These are phyloP conservation scores for Diorhabda elongata DNA, from an alignment of 1,140 invertebrate species.

Conservation along the genomic window DNA sequence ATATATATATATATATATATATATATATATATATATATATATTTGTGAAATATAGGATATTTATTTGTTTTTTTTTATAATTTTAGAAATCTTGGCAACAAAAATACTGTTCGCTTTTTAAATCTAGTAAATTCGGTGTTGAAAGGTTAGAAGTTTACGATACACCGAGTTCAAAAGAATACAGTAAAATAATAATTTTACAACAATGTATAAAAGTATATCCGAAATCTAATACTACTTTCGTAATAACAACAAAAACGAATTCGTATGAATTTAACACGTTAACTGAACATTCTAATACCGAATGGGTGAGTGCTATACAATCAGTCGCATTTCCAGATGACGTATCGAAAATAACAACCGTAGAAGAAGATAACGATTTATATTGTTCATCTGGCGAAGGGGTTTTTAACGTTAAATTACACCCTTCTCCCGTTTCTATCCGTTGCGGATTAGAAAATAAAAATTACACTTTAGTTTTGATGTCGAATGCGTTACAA, in stretches of 20 bases:
- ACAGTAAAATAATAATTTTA: conserved; percentile 70
- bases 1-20: too few species aligned
- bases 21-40: not conserved
- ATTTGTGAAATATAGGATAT: conserved; percentile 16
- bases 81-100: conserved; percentile 73
- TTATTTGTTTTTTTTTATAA: conserved; percentile 25
- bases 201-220: conserved; percentile 84
- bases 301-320: conserved; percentile 71
- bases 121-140: conserved; percentile 76
- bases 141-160: conserved; percentile 81
- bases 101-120: conserved; percentile 72
- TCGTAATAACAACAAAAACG: conserved; percentile 69
- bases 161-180: conserved; percentile 62
- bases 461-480: conserved; percentile 65
- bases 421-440: conserved; percentile 74
- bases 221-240: conserved; percentile 57
- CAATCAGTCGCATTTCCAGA: conserved; percentile 80
- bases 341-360: conserved; percentile 55
- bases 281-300: conserved; percentile 65
- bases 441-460: conserved; percentile 66
- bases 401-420: conserved; percentile 72
- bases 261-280: conserved; percentile 67
- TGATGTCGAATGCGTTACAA: conserved; percentile 69
- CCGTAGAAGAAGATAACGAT: conserved; percentile 81
- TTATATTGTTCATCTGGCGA: conserved; percentile 77